Percentiles rank a stretch among this genome's conserved stretches.
These are phyloP conservation scores for Bombylius major DNA, from an alignment of 2,888 invertebrate genomes.

Conservation along the genomic window DNA sequence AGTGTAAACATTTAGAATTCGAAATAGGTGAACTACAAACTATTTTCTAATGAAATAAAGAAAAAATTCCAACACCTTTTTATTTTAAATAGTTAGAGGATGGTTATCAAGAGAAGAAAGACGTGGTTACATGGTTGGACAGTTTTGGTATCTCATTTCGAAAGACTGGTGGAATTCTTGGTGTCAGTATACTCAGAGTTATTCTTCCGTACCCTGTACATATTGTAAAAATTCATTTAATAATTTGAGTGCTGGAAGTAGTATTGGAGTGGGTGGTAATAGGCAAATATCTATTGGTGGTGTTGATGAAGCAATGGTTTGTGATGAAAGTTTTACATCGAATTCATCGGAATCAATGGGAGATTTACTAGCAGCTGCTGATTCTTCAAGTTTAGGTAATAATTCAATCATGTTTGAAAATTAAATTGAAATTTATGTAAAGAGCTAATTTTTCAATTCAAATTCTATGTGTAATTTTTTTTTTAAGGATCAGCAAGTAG, in stretches of 20 bases:
- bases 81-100: conserved; percentile 46
- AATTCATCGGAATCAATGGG: conserved; percentile 53
- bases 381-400: conserved; percentile 37
- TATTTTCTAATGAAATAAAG: conserved; percentile 8
- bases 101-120: conserved; percentile 70
- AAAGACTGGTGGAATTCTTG: conserved; percentile 80
- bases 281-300: conserved; percentile 10
- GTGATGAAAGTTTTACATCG: conserved; percentile 58
- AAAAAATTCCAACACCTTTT: background rate
- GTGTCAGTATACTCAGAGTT: conserved; percentile 52
- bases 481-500: conserved; percentile 42
- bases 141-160: conserved; percentile 80
- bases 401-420: background rate
- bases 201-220: conserved; percentile 35
- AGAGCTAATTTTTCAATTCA: background rate
- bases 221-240: conserved; percentile 33
- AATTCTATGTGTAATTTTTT: background rate
- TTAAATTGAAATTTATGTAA: background rate
- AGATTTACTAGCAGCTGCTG: conserved; percentile 45
- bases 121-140: conserved; percentile 63
- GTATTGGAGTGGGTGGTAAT: background rate
- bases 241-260: conserved; percentile 14
- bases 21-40: conserved; percentile 45
- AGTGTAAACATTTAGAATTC: conserved; percentile 67
- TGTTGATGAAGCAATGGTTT: conserved; percentile 50